Evolutionary conservation across 1,140 invertebrate genomes (phyloP).

Genomic region (Agrypnia vestita): DNA sequence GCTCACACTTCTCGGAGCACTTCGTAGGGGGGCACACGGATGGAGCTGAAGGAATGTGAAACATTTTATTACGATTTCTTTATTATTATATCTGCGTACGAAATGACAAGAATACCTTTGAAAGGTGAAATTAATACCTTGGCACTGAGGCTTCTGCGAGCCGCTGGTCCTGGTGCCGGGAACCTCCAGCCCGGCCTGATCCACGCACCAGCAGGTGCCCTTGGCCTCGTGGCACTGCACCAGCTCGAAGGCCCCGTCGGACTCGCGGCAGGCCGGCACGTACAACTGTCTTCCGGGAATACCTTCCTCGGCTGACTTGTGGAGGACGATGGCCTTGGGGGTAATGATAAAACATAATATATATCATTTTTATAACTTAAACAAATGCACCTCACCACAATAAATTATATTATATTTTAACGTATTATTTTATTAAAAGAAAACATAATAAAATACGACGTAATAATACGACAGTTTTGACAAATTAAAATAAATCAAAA

Average conservation of each 20-base stretch:
- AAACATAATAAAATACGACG: too few species aligned
- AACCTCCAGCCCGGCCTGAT: slow-evolving; percentile 87
- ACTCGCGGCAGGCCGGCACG: slow-evolving; percentile 83
- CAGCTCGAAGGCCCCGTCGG: slow-evolving; percentile 82
- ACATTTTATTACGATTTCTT: neutral
- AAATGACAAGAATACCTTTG: neutral
- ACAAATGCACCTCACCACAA: too few species aligned
- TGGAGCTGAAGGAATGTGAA: slow-evolving; percentile 65
- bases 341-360: too few species aligned
- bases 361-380: too few species aligned
- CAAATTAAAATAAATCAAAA: too few species aligned
- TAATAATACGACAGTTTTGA: too few species aligned
- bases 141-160: slow-evolving; percentile 66
- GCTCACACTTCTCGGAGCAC: slow-evolving; percentile 79
- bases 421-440: too few species aligned
- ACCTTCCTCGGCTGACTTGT: slow-evolving; percentile 83
- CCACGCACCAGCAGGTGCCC: slow-evolving; percentile 92
- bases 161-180: slow-evolving; percentile 73
- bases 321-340: slow-evolving; percentile 76
- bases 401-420: too few species aligned
- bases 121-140: slow-evolving; percentile 50
- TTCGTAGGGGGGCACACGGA: slow-evolving; percentile 75
- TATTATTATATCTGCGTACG: neutral
- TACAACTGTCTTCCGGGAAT: slow-evolving; percentile 83
- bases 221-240: slow-evolving; percentile 86